phyloP scores from a whole-genome alignment of 2,888 invertebrate genomes.

The Hydrotaea cyrtoneurina region DNA sequence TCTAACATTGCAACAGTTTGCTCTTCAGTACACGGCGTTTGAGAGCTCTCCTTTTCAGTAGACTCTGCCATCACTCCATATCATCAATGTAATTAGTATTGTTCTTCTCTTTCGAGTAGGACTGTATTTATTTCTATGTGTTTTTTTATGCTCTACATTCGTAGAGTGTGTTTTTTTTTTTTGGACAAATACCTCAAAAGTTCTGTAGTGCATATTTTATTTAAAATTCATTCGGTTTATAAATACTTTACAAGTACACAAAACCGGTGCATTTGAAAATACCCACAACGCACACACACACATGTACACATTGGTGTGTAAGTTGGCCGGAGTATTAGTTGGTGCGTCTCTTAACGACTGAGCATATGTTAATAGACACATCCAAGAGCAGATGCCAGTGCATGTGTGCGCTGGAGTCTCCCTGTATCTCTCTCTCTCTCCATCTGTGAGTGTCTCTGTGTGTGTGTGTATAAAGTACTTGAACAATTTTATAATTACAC shows the following conservation, averaged over 20 bases:
- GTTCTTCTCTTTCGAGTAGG: not conserved
- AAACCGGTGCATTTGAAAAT: constrained; percentile 29
- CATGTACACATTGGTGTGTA: not conserved
- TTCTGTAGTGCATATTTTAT: constrained; percentile 45
- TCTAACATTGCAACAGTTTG: no score
- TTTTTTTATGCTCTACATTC: not conserved
- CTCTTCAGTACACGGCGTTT: no score
- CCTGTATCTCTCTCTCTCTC: no score
- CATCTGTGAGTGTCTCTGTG: constrained; percentile 7
- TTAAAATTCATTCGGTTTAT: constrained; percentile 63
- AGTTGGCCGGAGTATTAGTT: no score
- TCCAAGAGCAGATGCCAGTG: not conserved
- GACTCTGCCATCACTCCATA: no score
- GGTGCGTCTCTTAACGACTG: no score
- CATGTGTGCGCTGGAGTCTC: no score
- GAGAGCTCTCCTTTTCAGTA: no score
- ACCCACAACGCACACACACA: not conserved
- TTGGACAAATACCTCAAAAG: constrained; percentile 33
- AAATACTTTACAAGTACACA: constrained; percentile 57
- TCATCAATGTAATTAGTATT: no score
- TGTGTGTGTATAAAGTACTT: constrained; percentile 38
- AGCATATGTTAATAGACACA: constrained; percentile 8
- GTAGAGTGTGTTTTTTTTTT: not conserved
- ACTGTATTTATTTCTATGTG: not conserved
- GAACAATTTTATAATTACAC: constrained; percentile 63